phyloP scores from a whole-genome alignment of 1,140 invertebrate genomes.

The Drosophila tsacasi region DNA sequence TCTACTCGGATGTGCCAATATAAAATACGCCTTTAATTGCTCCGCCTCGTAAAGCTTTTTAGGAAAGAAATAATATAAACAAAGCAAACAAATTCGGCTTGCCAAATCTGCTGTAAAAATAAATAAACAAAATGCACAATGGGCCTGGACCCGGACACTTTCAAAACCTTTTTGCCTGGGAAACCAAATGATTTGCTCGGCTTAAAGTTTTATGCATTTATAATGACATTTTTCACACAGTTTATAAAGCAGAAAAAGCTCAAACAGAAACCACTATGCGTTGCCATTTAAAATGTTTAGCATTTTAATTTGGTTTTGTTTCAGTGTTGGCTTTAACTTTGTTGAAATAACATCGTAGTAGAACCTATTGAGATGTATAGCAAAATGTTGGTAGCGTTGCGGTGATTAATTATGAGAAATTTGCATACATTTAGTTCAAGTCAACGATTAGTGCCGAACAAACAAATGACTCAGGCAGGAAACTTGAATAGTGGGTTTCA shows the following conservation, averaged over 20 bases:
- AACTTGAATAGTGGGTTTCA: conserved; percentile 17
- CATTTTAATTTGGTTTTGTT: conserved; percentile 62
- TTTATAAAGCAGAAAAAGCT: conserved; percentile 54
- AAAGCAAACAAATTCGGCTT: conserved; percentile 33
- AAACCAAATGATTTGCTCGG: conserved; percentile 48
- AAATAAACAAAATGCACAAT: conserved; percentile 57
- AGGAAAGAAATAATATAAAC: conserved; percentile 8
- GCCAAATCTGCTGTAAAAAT: conserved; percentile 49
- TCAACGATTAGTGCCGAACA: conserved; percentile 21
- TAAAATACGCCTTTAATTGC: conserved; percentile 69
- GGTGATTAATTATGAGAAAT: conserved; percentile 44
- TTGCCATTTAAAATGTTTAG: conserved; percentile 58
- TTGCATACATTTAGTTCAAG: conserved; percentile 40
- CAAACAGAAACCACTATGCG: conserved; percentile 19
- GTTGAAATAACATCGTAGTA: neutral
- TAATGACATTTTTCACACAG: conserved; percentile 75
- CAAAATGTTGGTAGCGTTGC: conserved; percentile 23
- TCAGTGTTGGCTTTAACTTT: conserved; percentile 16
- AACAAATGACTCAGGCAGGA: conserved; percentile 36
- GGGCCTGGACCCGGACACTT: conserved; percentile 37
- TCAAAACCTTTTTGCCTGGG: conserved; percentile 63
- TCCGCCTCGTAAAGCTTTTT: conserved; percentile 17
- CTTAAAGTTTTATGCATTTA: conserved; percentile 61
- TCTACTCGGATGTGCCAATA: conserved; percentile 57
- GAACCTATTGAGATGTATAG: conserved; percentile 29